Percentiles rank a stretch among this genome's conserved stretches.
These are phyloP conservation scores for Equus quagga DNA, from an alignment of 2,113 vertebrate species.

Conservation along the genomic window DNA sequence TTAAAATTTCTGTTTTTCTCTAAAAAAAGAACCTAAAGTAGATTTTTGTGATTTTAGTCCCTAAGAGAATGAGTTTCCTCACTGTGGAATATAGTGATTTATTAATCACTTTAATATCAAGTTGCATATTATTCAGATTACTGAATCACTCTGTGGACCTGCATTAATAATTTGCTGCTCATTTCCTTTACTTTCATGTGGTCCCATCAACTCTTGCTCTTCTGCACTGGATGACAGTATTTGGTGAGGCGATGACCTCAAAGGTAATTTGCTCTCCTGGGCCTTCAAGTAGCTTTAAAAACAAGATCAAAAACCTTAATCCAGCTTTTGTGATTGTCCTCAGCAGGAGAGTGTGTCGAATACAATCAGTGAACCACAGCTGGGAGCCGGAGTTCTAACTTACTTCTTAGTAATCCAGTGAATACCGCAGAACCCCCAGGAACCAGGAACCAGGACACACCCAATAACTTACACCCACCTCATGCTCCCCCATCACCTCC, in stretches of 20 bases:
- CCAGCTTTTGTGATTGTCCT: background rate
- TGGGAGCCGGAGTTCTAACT: background rate
- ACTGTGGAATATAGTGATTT: background rate
- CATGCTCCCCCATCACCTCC: background rate
- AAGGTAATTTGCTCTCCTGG: constrained; percentile 14
- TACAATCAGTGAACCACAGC: background rate
- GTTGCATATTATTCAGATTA: constrained; percentile 12
- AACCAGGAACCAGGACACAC: background rate
- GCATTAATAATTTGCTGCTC: background rate
- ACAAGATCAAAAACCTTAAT: background rate
- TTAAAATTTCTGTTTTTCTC: constrained; percentile 16
- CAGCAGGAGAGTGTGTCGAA: background rate
- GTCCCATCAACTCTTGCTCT: background rate
- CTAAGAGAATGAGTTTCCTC: background rate
- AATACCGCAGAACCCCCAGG: background rate
- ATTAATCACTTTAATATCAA: background rate
- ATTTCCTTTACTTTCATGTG: constrained; percentile 23
- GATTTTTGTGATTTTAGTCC: background rate
- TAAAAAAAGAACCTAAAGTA: background rate
- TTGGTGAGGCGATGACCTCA: background rate
- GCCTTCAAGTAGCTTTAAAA: constrained; percentile 15
- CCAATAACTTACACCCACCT: background rate
- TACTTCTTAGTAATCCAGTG: background rate
- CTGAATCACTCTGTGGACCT: constrained; percentile 12
- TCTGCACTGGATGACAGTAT: background rate